Evolutionary conservation across 2,888 invertebrate genomes (phyloP).

Genomic region (Trachelus stipa): DNA sequence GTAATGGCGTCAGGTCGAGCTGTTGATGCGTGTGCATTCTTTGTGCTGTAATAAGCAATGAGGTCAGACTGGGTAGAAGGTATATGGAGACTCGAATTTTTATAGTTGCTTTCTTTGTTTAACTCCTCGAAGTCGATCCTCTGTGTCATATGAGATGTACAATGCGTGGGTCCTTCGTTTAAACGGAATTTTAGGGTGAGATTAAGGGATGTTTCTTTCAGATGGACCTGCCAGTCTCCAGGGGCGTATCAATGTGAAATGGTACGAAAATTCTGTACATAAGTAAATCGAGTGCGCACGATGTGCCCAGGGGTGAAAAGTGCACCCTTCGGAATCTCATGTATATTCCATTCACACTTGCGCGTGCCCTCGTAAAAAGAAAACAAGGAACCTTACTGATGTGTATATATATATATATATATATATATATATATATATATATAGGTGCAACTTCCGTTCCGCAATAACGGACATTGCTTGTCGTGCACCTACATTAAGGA

Average conservation of each 20-base stretch:
- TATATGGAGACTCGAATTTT: too few relatives aligned
- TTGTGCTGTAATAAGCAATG: too few relatives aligned
- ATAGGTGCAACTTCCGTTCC: conserved; percentile 29
- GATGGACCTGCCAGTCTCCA: conserved; percentile 31
- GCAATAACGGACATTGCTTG: conserved; percentile 9
- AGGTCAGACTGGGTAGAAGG: too few relatives aligned
- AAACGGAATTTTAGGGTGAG: conserved; percentile 14
- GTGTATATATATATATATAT: conserved; percentile 22
- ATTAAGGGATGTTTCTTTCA: conserved; percentile 26
- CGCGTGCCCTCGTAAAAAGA: conserved; percentile 48
- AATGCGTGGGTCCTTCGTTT: too few relatives aligned
- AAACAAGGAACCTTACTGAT: conserved; percentile 40
- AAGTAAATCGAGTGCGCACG: conserved; percentile 22
- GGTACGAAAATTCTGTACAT: conserved; percentile 15
- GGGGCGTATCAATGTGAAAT: conserved; percentile 51
- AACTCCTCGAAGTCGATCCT: too few relatives aligned
- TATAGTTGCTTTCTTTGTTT: too few relatives aligned
- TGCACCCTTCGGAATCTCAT: conserved; percentile 44
- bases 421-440: conserved; percentile 17
- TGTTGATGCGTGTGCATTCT: too few relatives aligned
- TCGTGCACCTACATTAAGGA: background rate
- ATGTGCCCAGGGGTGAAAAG: conserved; percentile 5
- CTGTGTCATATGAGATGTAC: too few relatives aligned
- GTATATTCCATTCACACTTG: conserved; percentile 57
- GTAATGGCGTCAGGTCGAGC: too few relatives aligned